These are phyloP conservation scores for Calvadosia cruxmelitensis DNA, from an alignment of 30 jellyfish, hydroid and myxozoan species.

Conservation along the genomic window DNA sequence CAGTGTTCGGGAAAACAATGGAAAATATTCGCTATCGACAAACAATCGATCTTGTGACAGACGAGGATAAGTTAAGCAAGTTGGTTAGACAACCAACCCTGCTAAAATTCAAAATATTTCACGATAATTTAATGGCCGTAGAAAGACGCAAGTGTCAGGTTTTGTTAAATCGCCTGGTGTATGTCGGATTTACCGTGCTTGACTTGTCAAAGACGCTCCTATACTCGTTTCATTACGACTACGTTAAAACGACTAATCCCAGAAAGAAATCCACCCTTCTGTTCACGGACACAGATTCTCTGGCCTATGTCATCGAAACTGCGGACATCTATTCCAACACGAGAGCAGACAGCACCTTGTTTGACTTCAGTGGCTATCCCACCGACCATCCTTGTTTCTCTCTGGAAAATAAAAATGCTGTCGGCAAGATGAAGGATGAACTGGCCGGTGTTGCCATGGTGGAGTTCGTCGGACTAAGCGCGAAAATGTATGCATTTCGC, in stretches of 20 bases:
- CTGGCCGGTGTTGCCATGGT: conserved; percentile 23
- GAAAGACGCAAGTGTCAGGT: conserved; percentile 13
- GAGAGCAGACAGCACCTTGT: neutral
- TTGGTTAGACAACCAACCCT: conserved; percentile 29
- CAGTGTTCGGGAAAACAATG: conserved; percentile 59
- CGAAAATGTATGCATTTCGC: conserved; percentile 36
- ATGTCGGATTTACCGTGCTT: conserved; percentile 34
- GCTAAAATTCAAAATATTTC: conserved; percentile 14
- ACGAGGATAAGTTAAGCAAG: conserved; percentile 5
- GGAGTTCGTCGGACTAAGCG: conserved; percentile 35
- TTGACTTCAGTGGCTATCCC: conserved; percentile 5
- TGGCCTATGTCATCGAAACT: conserved; percentile 52
- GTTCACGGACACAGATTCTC: conserved; percentile 52
- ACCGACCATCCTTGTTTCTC: conserved; percentile 12
- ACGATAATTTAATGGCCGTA: conserved; percentile 29
- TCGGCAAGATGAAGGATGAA: conserved; percentile 42
- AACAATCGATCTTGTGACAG: too few species aligned
- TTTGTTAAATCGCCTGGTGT: conserved; percentile 27
- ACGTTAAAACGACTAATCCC: conserved; percentile 27
- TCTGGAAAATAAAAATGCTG: conserved; percentile 34
- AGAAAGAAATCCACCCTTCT: conserved; percentile 11
- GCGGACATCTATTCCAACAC: conserved; percentile 25
- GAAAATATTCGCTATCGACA: conserved; percentile 42
- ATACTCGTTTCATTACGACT: conserved; percentile 54
- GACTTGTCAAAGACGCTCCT: conserved; percentile 33